phyloP scores from a whole-genome alignment of 2,888 invertebrate species.

The Hoplodrina blanda region DNA sequence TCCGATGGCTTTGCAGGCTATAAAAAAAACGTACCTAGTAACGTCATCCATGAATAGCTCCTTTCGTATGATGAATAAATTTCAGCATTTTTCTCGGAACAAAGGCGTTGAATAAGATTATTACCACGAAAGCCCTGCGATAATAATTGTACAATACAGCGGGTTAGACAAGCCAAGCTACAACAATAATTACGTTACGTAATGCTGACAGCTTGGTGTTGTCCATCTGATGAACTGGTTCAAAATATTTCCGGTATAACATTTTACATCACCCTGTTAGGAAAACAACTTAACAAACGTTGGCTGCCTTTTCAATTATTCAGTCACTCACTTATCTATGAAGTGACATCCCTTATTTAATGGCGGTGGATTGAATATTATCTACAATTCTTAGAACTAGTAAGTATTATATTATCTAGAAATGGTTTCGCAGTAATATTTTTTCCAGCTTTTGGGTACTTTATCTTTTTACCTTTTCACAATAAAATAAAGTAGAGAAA shows the following conservation, averaged over 20 bases:
- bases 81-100: not conserved
- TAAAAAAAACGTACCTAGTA: not conserved
- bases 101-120: not conserved
- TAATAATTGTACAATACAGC: not conserved
- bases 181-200: conserved; percentile 1
- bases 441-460: not conserved
- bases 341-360: conserved; percentile 11
- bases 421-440: not conserved
- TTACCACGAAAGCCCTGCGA: not conserved
- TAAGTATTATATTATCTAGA: not conserved
- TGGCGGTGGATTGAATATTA: not conserved
- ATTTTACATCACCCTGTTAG: conserved; percentile 14
- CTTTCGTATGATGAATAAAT: not conserved
- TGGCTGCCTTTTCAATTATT: conserved; percentile 44
- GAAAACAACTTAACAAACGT: conserved; percentile 33
- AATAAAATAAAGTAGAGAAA: not conserved
- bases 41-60: not conserved
- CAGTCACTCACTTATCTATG: conserved; percentile 17
- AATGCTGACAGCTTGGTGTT: not conserved
- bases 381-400: not conserved
- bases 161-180: not conserved
- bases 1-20: not conserved
- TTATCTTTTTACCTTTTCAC: not conserved
- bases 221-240: not conserved
- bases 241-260: conserved; percentile 3